Conservation (phyloP, 1,140 invertebrate genomes). For the Bombus waltoni region DNA sequence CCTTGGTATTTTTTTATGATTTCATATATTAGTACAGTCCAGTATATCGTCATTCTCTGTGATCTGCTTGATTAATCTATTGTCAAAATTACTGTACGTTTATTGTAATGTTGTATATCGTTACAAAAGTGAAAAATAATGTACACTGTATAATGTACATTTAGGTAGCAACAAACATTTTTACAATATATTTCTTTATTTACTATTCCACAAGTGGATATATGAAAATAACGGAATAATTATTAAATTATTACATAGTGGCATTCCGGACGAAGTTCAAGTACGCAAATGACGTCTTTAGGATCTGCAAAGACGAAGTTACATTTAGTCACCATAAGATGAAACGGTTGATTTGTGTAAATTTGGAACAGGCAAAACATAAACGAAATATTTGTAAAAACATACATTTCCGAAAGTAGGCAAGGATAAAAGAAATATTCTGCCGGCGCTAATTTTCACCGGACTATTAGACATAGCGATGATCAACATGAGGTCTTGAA, state of each 20-base stretch:
- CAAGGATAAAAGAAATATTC: conserved; percentile 60
- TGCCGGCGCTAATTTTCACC: conserved; percentile 60
- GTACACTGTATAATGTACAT: background rate
- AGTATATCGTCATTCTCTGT: no score
- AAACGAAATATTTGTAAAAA: background rate
- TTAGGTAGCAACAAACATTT: background rate
- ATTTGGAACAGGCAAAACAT: background rate
- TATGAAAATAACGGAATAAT: background rate
- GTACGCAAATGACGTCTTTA: background rate
- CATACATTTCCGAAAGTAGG: conserved; percentile 61
- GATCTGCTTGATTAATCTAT: no score
- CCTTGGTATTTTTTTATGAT: no score
- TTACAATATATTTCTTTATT: background rate
- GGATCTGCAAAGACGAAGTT: background rate
- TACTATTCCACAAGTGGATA: background rate
- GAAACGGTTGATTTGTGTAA: background rate
- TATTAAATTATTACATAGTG: background rate
- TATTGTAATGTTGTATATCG: background rate
- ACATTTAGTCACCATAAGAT: background rate
- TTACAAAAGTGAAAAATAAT: background rate
- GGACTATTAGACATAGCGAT: conserved; percentile 56
- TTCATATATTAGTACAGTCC: no score
- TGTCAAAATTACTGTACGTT: background rate
- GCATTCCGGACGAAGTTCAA: background rate
- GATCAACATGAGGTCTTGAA: conserved; percentile 53